Evolutionary conservation across 2,797 vertebrate species (phyloP).

Genomic region (Gorsachius magnificus): DNA sequence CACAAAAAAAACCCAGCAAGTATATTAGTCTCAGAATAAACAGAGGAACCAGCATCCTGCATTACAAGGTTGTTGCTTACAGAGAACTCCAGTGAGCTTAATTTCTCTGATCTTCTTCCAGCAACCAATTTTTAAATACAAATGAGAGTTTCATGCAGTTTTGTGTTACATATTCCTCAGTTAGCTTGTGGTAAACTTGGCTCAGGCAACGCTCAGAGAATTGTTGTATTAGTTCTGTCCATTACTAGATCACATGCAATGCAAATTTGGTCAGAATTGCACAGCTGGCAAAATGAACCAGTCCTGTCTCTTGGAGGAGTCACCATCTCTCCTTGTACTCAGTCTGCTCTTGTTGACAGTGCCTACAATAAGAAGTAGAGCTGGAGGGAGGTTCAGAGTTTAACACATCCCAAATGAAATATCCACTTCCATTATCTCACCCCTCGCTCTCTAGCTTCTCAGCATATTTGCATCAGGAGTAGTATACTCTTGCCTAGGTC

Average conservation of each 20-base stretch:
- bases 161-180: neutral
- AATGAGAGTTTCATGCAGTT: neutral
- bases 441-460: neutral
- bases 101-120: conserved; percentile 11
- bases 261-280: neutral
- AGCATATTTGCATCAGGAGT: neutral
- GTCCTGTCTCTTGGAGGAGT: neutral
- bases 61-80: neutral
- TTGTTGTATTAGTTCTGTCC: neutral
- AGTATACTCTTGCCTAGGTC: neutral
- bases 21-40: neutral
- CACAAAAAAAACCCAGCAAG: neutral
- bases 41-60: neutral
- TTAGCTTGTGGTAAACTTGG: neutral
- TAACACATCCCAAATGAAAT: neutral
- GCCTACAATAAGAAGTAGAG: neutral
- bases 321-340: neutral
- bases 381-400: neutral
- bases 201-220: neutral
- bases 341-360: neutral
- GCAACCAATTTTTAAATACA: neutral
- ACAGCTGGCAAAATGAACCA: neutral
- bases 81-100: neutral
- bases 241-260: neutral
- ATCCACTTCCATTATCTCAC: neutral